Conservation (phyloP, 2,888 invertebrate genomes). For the Coelopa pilipes region DNA sequence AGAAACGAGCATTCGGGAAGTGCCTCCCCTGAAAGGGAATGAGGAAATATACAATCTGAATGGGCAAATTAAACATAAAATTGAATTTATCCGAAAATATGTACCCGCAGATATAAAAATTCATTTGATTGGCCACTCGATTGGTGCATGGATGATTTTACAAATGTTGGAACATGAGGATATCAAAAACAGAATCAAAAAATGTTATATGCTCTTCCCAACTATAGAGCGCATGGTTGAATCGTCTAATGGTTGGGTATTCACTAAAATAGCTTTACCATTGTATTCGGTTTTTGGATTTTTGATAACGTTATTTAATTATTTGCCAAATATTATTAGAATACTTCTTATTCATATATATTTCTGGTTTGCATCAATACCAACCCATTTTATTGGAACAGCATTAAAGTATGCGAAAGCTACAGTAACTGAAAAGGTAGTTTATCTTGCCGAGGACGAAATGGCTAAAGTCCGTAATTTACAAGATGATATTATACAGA, state of each 20-base stretch:
- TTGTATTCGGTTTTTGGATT: constrained; percentile 67
- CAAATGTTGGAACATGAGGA: constrained; percentile 74
- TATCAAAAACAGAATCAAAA: constrained; percentile 70
- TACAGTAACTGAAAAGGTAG: constrained; percentile 72
- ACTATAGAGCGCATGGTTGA: constrained; percentile 85
- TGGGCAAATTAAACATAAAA: constrained; percentile 73
- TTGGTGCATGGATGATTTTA: constrained; percentile 86
- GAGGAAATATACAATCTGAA: constrained; percentile 77
- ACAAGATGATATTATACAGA: constrained; percentile 72
- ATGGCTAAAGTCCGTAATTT: constrained; percentile 78
- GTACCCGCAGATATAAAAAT: constrained; percentile 79
- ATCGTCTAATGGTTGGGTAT: constrained; percentile 77
- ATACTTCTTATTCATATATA: constrained; percentile 70
- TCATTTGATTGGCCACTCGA: constrained; percentile 89
- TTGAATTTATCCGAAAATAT: constrained; percentile 76
- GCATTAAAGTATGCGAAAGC: constrained; percentile 72
- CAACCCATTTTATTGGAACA: constrained; percentile 68
- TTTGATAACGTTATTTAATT: constrained; percentile 68
- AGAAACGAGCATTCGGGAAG: constrained; percentile 65
- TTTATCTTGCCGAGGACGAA: constrained; percentile 82
- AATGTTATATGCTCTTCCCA: constrained; percentile 84
- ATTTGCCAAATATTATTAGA: constrained; percentile 70
- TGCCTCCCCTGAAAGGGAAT: constrained; percentile 69
- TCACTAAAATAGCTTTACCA: constrained; percentile 74
- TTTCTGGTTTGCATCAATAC: constrained; percentile 70